phyloP scores from a whole-genome alignment of 2,888 invertebrate species.

The Stenolophus ochropezus region DNA sequence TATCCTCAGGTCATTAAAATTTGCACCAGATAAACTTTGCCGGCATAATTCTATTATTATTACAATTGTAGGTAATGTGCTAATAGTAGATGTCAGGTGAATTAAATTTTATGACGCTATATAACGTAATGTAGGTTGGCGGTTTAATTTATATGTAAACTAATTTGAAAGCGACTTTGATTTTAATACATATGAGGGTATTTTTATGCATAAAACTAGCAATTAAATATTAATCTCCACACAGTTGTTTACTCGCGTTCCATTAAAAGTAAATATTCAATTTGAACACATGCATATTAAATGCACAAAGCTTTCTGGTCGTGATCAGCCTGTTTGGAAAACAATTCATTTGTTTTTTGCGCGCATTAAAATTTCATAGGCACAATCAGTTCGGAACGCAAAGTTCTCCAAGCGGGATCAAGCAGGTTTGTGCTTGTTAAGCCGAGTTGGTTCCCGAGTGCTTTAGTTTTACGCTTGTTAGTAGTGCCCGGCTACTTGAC shows the following conservation, averaged over 20 bases:
- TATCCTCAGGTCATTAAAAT: too few relatives aligned
- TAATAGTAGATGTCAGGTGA: too few relatives aligned
- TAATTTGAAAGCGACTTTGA: too few relatives aligned
- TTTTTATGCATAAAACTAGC: not conserved
- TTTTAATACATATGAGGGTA: too few relatives aligned
- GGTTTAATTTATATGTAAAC: too few relatives aligned
- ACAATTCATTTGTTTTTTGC: slow-evolving; percentile 4
- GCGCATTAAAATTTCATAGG: not conserved
- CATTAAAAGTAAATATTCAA: slow-evolving; percentile 15
- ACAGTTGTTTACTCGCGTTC: slow-evolving; percentile 1
- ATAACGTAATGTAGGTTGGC: too few relatives aligned
- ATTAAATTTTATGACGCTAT: too few relatives aligned
- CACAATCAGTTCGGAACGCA: not conserved
- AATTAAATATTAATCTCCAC: not conserved
- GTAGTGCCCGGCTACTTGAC: slow-evolving; percentile 1
- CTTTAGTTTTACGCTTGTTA: slow-evolving; percentile 30
- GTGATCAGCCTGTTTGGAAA: not conserved
- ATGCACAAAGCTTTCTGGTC: not conserved
- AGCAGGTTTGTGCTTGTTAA: not conserved
- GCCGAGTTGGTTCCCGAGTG: not conserved
- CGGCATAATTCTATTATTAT: too few relatives aligned
- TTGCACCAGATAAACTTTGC: too few relatives aligned
- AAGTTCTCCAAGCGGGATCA: not conserved
- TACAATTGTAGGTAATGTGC: too few relatives aligned
- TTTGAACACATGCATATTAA: slow-evolving; percentile 12